These are phyloP conservation scores for Oreotrochilus melanogaster DNA, from an alignment of 2,113 vertebrate genomes.

Conservation along the genomic window DNA sequence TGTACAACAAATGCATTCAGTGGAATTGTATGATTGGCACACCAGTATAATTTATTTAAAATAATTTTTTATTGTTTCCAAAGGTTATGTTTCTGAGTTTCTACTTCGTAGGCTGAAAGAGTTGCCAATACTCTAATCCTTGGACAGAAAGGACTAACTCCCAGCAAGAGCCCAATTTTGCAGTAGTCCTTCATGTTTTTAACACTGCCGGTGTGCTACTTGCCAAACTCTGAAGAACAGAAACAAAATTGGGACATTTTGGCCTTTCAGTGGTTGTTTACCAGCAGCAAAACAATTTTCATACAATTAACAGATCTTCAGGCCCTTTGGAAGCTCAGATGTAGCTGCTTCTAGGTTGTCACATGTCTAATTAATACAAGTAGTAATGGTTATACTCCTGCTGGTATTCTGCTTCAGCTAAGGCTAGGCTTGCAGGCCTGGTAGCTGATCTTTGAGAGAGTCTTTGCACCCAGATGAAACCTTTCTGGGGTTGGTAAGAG, in stretches of 20 bases:
- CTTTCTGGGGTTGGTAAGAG: background rate
- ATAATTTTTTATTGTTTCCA: background rate
- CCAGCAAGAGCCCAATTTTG: background rate
- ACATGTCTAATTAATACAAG: background rate
- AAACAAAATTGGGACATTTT: constrained; percentile 28
- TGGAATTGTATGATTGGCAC: background rate
- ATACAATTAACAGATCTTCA: constrained; percentile 13
- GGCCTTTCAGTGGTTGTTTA: background rate
- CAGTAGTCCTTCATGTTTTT: background rate
- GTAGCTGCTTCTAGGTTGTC: background rate
- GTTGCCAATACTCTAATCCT: background rate
- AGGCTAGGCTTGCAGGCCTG: background rate
- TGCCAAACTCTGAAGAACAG: background rate
- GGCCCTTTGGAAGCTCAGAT: background rate
- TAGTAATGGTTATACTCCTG: background rate
- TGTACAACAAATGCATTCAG: background rate
- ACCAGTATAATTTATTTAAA: background rate
- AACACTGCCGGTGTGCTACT: background rate
- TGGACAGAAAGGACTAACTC: background rate
- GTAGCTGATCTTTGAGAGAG: background rate
- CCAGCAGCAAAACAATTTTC: background rate
- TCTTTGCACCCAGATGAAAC: background rate
- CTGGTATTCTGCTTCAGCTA: background rate
- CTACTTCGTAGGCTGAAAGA: background rate
- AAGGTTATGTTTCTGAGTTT: background rate